Conservation (phyloP, 2,113 vertebrate genomes). For the Rutilus rutilus region DNA sequence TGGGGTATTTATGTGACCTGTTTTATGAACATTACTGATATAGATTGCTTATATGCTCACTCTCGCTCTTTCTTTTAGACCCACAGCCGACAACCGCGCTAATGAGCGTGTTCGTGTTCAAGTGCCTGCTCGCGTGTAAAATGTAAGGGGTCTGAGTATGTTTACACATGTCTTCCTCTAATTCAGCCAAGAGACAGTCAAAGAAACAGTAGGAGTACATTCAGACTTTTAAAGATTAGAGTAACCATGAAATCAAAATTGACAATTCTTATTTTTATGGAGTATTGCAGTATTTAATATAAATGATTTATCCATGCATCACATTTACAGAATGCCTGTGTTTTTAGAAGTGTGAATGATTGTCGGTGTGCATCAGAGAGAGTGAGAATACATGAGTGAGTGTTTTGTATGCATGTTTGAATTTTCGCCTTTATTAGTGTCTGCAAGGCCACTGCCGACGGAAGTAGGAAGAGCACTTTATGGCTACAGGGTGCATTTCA, state of each 20-base stretch:
- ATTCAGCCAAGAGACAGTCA: slow-evolving; percentile 36
- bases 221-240: not conserved
- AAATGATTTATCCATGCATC: no score
- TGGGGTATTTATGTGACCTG: slow-evolving; percentile 27
- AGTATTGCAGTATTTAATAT: no score
- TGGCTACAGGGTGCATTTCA: slow-evolving; percentile 3
- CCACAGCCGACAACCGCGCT: not conserved
- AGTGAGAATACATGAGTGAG: slow-evolving; percentile 6
- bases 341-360: not conserved
- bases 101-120: slow-evolving; percentile 27
- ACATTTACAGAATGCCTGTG: not conserved
- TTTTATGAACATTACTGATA: slow-evolving; percentile 44
- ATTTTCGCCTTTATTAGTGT: not conserved
- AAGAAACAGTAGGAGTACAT: not conserved
- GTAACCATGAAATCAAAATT: no score
- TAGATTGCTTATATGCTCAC: slow-evolving; percentile 27
- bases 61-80: not conserved
- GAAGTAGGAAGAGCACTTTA: slow-evolving; percentile 19
- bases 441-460: not conserved
- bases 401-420: slow-evolving; percentile 38
- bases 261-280: no score
- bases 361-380: not conserved
- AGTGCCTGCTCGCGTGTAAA: not conserved
- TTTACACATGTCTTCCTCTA: slow-evolving; percentile 25
- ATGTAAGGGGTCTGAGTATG: slow-evolving; percentile 12